phyloP scores from a whole-genome alignment of 2,113 vertebrate genomes.

The Dolichotis patagonum region DNA sequence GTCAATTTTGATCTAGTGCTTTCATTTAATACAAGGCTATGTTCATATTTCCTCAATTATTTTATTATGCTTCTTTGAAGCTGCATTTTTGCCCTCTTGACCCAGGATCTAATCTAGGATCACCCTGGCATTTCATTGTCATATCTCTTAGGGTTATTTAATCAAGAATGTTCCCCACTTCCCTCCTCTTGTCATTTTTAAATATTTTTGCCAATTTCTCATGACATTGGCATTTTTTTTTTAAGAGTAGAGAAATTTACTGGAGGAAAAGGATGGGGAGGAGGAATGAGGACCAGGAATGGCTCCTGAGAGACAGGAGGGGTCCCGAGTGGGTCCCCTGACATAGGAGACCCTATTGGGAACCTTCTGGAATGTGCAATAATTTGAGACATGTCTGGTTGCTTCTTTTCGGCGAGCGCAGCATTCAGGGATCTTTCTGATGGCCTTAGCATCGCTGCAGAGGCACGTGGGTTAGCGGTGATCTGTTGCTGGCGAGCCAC shows the following conservation, averaged over 20 bases:
- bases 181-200: background rate
- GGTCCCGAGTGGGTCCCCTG: background rate
- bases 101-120: background rate
- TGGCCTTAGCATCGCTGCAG: rapidly evolving
- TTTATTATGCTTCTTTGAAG: background rate
- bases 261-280: background rate
- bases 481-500: rapidly evolving
- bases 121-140: background rate
- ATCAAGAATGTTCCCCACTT: background rate
- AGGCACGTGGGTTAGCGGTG: rapidly evolving
- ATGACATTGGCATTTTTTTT: background rate
- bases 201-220: background rate
- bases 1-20: background rate
- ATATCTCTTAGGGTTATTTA: background rate
- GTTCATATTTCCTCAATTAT: background rate
- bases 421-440: background rate
- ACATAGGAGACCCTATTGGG: background rate
- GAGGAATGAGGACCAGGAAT: background rate
- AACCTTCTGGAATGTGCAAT: background rate
- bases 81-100: background rate
- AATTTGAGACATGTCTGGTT: background rate
- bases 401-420: too few relatives aligned
- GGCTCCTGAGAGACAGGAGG: background rate
- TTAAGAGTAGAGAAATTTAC: background rate
- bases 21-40: background rate